phyloP scores from a whole-genome alignment of 2,797 vertebrate genomes.

The Gallirallus australis region DNA sequence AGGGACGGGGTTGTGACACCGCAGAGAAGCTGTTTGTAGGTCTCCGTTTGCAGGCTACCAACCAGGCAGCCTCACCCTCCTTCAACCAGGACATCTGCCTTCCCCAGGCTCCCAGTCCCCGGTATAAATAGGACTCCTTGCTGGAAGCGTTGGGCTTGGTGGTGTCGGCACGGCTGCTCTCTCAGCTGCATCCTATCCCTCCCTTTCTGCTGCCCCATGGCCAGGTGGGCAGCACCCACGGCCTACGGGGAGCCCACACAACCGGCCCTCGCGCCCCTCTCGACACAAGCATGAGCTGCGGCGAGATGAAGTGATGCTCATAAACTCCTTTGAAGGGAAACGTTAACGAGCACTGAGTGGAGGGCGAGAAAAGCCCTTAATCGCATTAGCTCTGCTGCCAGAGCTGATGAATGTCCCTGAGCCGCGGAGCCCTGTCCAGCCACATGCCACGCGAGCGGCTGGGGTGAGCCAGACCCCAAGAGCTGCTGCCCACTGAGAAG shows the following conservation, averaged over 20 bases:
- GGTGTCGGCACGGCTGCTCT: neutral
- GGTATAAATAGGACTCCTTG: neutral
- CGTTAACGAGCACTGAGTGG: neutral
- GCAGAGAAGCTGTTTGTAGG: conserved; percentile 9
- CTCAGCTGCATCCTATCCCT: neutral
- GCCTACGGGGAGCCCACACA: fast-evolving
- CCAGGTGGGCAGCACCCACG: fast-evolving
- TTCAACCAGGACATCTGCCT: neutral
- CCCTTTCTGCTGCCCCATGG: neutral
- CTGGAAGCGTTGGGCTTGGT: fast-evolving
- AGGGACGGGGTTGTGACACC: conserved; percentile 9
- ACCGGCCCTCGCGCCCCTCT: fast-evolving
- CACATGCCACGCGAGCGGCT: fast-evolving
- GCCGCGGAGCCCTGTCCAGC: neutral
- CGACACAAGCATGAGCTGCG: neutral
- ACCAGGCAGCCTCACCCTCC: neutral
- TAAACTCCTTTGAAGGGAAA: neutral
- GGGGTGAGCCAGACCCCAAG: fast-evolving
- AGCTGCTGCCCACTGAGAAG: neutral
- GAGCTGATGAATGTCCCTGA: neutral
- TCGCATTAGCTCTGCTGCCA: neutral
- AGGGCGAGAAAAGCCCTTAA: conserved; percentile 31
- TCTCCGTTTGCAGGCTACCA: neutral
- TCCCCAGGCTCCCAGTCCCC: neutral
- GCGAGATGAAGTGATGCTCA: neutral